These are phyloP conservation scores for Pyrgilauda ruficollis DNA, from an alignment of 2,113 vertebrate genomes.

Conservation along the genomic window DNA sequence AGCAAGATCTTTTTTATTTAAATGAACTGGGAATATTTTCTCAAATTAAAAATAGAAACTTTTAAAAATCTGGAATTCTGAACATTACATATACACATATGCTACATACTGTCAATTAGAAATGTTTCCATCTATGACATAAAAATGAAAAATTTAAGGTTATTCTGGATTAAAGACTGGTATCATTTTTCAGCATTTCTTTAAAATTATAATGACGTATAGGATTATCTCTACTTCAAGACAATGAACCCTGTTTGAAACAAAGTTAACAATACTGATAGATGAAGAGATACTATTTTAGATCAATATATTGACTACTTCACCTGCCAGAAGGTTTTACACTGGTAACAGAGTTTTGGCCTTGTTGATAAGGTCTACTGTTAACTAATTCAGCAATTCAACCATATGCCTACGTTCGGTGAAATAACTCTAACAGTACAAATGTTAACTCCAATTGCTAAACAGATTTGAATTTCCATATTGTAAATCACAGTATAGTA, in stretches of 20 bases:
- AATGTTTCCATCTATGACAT: slow-evolving; percentile 20
- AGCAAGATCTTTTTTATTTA: slow-evolving; percentile 65
- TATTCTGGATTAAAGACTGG: background rate
- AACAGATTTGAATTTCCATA: background rate
- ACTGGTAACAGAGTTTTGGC: background rate
- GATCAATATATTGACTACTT: background rate
- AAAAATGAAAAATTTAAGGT: slow-evolving; percentile 12
- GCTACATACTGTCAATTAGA: slow-evolving; percentile 42
- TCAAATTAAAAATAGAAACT: slow-evolving; percentile 67
- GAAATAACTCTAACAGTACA: background rate
- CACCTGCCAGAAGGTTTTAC: background rate
- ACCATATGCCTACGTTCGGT: background rate
- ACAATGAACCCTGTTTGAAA: background rate
- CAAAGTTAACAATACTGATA: background rate
- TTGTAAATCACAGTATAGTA: background rate
- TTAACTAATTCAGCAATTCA: background rate
- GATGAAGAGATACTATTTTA: background rate
- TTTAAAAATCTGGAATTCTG: slow-evolving; percentile 56
- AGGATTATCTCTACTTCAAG: background rate
- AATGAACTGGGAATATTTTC: slow-evolving; percentile 44
- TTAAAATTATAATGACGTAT: background rate
- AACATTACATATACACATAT: slow-evolving; percentile 51
- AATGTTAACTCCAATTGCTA: background rate
- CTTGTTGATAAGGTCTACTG: background rate
- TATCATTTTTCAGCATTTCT: background rate